These are phyloP conservation scores for Amiota communis DNA, from an alignment of 2,888 invertebrate genomes.

Conservation along the genomic window DNA sequence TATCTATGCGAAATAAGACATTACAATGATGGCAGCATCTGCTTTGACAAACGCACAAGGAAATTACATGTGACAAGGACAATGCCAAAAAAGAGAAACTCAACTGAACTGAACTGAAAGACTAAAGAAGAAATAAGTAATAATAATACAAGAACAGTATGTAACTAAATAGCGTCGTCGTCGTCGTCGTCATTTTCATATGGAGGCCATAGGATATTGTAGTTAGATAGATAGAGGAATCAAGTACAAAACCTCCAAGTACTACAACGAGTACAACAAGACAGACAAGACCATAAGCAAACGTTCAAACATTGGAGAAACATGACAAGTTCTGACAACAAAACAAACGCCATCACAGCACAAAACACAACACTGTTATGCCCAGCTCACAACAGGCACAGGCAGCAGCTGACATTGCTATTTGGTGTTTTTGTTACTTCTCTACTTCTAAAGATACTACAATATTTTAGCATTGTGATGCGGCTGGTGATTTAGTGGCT, in stretches of 20 bases:
- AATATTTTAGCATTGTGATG: not conserved
- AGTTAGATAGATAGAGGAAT: not conserved
- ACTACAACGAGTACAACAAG: not conserved
- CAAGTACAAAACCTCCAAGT: not conserved
- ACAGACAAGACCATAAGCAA: constrained; percentile 24
- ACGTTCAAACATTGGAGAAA: not conserved
- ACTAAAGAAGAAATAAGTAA: too few relatives aligned
- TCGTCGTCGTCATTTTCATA: too few relatives aligned
- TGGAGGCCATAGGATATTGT: too few relatives aligned
- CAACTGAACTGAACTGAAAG: not conserved
- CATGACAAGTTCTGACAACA: constrained; percentile 28
- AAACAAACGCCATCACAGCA: constrained; percentile 17
- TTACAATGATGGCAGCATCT: constrained; percentile 6
- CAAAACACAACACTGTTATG: not conserved
- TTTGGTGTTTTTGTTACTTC: not conserved
- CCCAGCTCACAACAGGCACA: not conserved
- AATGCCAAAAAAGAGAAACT: constrained; percentile 15
- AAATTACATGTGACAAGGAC: constrained; percentile 21
- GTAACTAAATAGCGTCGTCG: too few relatives aligned
- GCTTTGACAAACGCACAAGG: constrained; percentile 21
- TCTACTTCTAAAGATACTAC: not conserved
- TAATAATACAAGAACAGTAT: too few relatives aligned
- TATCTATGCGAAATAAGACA: too few relatives aligned
- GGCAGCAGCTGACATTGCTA: not conserved
- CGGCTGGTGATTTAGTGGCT: not conserved